Conservation (phyloP, 2,797 vertebrate genomes). For the Hybognathus amarus region DNA sequence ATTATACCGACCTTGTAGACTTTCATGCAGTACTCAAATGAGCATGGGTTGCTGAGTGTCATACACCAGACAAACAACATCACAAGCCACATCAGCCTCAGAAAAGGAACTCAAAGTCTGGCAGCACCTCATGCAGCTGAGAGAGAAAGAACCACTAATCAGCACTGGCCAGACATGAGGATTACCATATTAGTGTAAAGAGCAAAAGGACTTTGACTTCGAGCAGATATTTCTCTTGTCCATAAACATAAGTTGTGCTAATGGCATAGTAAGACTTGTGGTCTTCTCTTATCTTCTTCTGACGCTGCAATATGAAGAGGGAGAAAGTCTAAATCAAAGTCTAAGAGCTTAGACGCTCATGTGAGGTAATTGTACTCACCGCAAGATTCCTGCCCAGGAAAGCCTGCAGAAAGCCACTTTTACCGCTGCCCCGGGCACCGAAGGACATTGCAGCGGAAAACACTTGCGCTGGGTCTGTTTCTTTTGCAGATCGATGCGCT, state of each 20-base stretch:
- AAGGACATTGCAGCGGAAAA: constrained; percentile 95
- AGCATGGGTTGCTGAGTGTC: constrained; percentile 90
- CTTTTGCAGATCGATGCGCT: constrained; percentile 97
- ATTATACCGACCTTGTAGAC: constrained; percentile 89
- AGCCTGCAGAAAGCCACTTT: constrained; percentile 91
- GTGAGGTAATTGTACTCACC: constrained; percentile 72
- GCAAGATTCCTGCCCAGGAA: constrained; percentile 90
- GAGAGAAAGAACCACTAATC: neutral
- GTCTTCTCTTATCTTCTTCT: constrained; percentile 88
- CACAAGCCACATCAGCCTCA: constrained; percentile 87
- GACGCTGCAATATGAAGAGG: constrained; percentile 77
- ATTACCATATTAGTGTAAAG: neutral
- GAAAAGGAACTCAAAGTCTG: constrained; percentile 90
- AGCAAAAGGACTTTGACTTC: constrained; percentile 69
- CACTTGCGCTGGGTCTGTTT: constrained; percentile 96
- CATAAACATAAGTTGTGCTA: constrained; percentile 95
- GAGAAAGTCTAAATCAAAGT: neutral
- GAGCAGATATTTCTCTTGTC: constrained; percentile 97
- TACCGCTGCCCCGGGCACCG: constrained; percentile 87
- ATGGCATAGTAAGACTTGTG: constrained; percentile 96
- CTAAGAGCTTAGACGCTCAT: neutral
- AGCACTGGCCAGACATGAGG: constrained; percentile 19
- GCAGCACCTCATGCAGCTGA: constrained; percentile 90
- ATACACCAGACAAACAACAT: constrained; percentile 95
- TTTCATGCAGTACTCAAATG: constrained; percentile 95